A percentile compares a stretch with the other conserved stretches of the same genome.
These are phyloP conservation scores for Chloromyia formosa DNA, from an alignment of 2,888 invertebrate species.

Conservation along the genomic window DNA sequence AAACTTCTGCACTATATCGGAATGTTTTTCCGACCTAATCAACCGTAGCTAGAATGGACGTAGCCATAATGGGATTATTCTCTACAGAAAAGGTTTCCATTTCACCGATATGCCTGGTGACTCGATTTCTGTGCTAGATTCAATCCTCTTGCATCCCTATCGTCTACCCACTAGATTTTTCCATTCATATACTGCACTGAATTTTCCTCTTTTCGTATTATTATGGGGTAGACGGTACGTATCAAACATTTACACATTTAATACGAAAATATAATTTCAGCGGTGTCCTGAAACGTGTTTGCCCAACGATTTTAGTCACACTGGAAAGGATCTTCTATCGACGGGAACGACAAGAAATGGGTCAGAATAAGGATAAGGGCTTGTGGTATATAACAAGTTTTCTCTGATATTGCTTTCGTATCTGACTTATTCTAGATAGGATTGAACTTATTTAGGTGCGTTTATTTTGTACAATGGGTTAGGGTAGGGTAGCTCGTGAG, in stretches of 20 bases:
- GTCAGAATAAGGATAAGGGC: background rate
- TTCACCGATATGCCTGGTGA: conserved; percentile 7
- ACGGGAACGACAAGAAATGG: background rate
- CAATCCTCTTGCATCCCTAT: background rate
- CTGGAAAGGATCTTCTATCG: background rate
- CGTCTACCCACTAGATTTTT: background rate
- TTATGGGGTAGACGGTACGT: background rate
- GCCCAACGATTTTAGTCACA: background rate
- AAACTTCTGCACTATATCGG: background rate
- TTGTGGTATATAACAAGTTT: too few relatives aligned
- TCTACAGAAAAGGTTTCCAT: conserved; percentile 37
- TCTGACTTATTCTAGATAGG: too few relatives aligned
- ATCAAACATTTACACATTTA: background rate
- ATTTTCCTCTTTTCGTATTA: background rate
- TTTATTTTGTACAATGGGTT: too few relatives aligned
- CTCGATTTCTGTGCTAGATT: background rate
- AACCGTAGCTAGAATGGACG: conserved; percentile 34
- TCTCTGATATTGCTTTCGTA: too few relatives aligned
- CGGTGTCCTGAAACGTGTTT: background rate
- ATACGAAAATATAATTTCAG: conserved; percentile 6
- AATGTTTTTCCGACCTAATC: conserved; percentile 25
- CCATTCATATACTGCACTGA: background rate
- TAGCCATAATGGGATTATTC: conserved; percentile 39
- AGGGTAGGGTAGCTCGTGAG: too few relatives aligned
- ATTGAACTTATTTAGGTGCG: too few relatives aligned